A percentile compares a stretch with the other conserved stretches of the same genome.
Conservation (phyloP, 2,888 invertebrate species). For the Drosophila phalerata region DNA sequence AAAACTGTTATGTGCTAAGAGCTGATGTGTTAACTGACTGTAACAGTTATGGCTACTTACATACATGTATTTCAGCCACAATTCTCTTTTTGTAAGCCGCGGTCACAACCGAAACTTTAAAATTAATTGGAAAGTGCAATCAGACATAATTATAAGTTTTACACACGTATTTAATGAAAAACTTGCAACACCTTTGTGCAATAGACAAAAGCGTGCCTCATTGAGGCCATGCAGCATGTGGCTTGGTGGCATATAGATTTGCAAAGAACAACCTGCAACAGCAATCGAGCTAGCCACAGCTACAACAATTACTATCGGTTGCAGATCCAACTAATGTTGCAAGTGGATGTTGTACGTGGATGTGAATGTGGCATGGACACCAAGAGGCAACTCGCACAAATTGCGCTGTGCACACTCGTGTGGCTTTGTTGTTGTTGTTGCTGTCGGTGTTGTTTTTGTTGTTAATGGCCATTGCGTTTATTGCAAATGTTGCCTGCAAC, state of each 20-base stretch:
- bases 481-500: constrained; percentile 69
- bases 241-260: constrained; percentile 21
- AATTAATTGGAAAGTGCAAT: constrained; percentile 18
- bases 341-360: constrained; percentile 38
- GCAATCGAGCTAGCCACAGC: constrained; percentile 34
- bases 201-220: constrained; percentile 44
- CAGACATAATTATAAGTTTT: constrained; percentile 15
- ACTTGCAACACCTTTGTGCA: constrained; percentile 36
- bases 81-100: constrained; percentile 2
- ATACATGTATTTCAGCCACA: constrained; percentile 5
- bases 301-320: constrained; percentile 50
- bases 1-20: neutral
- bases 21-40: constrained; percentile 14
- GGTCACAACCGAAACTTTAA: neutral
- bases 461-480: constrained; percentile 73
- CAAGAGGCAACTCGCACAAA: constrained; percentile 50
- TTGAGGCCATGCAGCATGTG: constrained; percentile 47
- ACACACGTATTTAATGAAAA: constrained; percentile 6
- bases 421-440: constrained; percentile 32
- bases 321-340: constrained; percentile 49
- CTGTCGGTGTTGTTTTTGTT: constrained; percentile 36
- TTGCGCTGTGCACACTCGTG: constrained; percentile 55
- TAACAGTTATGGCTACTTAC: constrained; percentile 1
- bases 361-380: constrained; percentile 40
- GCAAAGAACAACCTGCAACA: constrained; percentile 29